Base-by-base conservation (phyloP, 2,113 vertebrate genomes). In the Mystacornis crossleyi region DNA sequence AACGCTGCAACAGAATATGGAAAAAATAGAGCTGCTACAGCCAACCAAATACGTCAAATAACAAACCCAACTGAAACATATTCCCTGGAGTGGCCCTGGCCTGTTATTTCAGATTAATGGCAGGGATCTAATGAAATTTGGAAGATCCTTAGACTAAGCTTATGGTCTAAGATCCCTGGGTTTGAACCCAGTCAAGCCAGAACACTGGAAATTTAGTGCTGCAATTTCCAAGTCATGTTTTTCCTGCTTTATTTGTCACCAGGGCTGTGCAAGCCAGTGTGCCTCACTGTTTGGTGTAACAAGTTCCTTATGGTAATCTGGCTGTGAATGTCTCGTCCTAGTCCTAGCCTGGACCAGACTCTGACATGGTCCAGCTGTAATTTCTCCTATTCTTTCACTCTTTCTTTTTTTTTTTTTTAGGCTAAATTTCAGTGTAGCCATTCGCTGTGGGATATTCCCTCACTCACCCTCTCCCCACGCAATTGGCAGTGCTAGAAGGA, bases 201-300 rank as follows among this genome's bases (percentile, higher is more conserved):
- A 91, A 48, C 21, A 34, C 8, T 25, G 26, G 20, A 81, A 86
- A 65, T 65, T 36, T 50, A 84, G 8, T 53, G 45, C 61, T 72
- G 57, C 18, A 34, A 31, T 91, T 94, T 93, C 89, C 61, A 82
- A 80, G 62, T 72, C 48, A 28, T 61, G 48, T 57, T 95, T 94
- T 74, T 36, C 47, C 25, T 50, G 10, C 66, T 75, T 87, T 91
- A 45, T 79, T 79, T 94, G 66, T 65, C 53, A 53, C 25, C 1
- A 9, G 25, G 50, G 62, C 91, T 65, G 57, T 74, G 53, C 36
- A 73, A 74, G 45, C 8, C 81, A 67, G 18, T 0, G 7, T 36
- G 17, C 55, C 65, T 24, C 60, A 64, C 26, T 91, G 48, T 60
- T 60, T 1, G 2, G 28, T 57, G 57, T 42, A 85, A 89, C 1